These are phyloP conservation scores for Tachina lurida DNA, from an alignment of 2,888 invertebrate species.

Conservation along the genomic window DNA sequence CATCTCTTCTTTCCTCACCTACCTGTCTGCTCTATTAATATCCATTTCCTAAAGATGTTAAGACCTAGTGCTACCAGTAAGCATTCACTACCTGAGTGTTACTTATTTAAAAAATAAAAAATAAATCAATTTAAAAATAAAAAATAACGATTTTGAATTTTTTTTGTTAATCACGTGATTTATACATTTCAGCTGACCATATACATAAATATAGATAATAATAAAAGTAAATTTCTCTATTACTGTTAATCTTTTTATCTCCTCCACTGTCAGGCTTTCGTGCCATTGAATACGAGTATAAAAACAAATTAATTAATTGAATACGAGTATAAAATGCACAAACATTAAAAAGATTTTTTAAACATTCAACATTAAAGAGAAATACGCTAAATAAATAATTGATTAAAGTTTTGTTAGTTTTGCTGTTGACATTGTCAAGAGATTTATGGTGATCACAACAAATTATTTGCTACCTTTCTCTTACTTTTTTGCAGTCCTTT, in stretches of 20 bases:
- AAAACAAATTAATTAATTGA: constrained; percentile 53
- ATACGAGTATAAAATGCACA: constrained; percentile 46
- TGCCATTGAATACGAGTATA: background rate
- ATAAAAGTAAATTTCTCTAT: too few relatives aligned
- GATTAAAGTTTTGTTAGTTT: constrained; percentile 43
- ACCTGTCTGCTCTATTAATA: too few relatives aligned
- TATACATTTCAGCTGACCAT: too few relatives aligned
- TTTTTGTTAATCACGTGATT: too few relatives aligned
- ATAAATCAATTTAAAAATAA: too few relatives aligned
- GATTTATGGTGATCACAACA: constrained; percentile 55
- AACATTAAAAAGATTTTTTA: constrained; percentile 36
- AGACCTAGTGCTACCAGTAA: too few relatives aligned
- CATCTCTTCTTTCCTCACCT: too few relatives aligned
- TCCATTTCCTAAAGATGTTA: too few relatives aligned
- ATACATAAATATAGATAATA: too few relatives aligned
- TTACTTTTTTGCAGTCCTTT: background rate
- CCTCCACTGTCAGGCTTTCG: background rate
- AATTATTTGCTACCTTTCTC: constrained; percentile 52
- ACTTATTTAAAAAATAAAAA: too few relatives aligned
- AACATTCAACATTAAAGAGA: background rate
- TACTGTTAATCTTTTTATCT: background rate
- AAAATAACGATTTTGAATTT: too few relatives aligned
- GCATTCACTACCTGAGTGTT: too few relatives aligned
- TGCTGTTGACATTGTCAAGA: constrained; percentile 30
- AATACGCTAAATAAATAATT: constrained; percentile 27